Percentiles rank a stretch among this genome's conserved stretches.
Conservation (phyloP, 2,888 invertebrate genomes). For the Leptopterna dolabrata region DNA sequence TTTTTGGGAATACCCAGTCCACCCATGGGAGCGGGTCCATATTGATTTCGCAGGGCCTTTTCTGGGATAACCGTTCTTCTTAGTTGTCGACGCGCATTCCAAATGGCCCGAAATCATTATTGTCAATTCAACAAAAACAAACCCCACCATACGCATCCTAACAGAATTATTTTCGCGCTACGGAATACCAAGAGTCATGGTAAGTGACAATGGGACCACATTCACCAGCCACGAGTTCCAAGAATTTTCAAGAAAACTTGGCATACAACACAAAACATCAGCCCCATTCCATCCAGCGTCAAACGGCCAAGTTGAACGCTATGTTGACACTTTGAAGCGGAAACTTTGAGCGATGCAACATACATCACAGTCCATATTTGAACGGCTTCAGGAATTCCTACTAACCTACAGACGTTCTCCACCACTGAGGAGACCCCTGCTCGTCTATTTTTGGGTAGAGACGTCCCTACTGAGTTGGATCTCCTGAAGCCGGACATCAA, state of each 20-base stretch:
- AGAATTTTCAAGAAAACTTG: conserved; percentile 56
- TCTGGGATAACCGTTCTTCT: conserved; percentile 56
- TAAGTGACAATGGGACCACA: conserved; percentile 62
- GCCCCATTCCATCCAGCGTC: conserved; percentile 56
- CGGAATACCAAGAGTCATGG: no score
- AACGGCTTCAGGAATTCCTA: no score
- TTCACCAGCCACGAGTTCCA: conserved; percentile 61
- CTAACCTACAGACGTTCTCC: no score
- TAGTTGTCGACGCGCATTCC: conserved; percentile 59
- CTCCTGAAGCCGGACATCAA: no score
- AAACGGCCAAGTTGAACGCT: no score
- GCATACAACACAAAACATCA: conserved; percentile 57
- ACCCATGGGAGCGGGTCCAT: conserved; percentile 62
- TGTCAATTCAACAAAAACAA: background rate
- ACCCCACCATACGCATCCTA: background rate
- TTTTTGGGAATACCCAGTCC: background rate
- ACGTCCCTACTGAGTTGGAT: no score
- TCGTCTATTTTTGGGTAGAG: no score
- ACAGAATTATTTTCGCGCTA: background rate
- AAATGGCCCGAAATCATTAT: background rate
- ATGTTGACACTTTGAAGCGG: conserved; percentile 27
- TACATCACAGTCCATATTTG: no score
- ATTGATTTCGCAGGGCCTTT: conserved; percentile 63
- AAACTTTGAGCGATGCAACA: background rate
- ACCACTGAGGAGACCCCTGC: no score